A percentile compares a stretch with the other conserved stretches of the same genome.
phyloP scores from a whole-genome alignment of 35 echinoderm and acorn worm genomes.

The Ptychodera flava region DNA sequence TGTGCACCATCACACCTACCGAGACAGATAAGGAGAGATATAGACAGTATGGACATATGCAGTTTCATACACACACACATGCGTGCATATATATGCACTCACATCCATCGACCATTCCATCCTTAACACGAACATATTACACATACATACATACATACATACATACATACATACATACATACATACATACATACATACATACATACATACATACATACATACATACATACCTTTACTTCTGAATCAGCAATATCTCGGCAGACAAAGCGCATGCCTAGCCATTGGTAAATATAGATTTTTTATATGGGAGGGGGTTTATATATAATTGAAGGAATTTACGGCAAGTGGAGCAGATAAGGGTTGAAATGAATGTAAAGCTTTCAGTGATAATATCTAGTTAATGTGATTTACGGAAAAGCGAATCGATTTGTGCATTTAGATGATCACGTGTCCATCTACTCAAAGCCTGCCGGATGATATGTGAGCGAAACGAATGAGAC shows the following conservation, averaged over 20 bases:
- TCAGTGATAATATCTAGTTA: neutral
- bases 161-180: neutral
- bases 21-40: neutral
- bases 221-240: neutral
- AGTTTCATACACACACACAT: neutral
- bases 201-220: constrained; percentile 2
- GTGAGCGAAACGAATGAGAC: too few relatives aligned
- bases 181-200: constrained; percentile 2
- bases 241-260: too few relatives aligned
- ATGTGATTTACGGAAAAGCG: neutral
- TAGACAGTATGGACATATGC: neutral
- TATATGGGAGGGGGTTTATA: neutral
- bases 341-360: neutral
- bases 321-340: neutral
- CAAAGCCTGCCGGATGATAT: too few relatives aligned
- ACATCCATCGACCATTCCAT: neutral
- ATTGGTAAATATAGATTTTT: neutral
- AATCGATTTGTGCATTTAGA: too few relatives aligned
- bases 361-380: neutral
- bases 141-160: neutral
- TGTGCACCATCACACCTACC: neutral
- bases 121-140: neutral
- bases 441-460: too few relatives aligned
- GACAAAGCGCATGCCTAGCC: neutral
- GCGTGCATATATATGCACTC: neutral